Base-by-base conservation (phyloP, 2,888 invertebrate species). In the Oscheius sp. region DNA sequence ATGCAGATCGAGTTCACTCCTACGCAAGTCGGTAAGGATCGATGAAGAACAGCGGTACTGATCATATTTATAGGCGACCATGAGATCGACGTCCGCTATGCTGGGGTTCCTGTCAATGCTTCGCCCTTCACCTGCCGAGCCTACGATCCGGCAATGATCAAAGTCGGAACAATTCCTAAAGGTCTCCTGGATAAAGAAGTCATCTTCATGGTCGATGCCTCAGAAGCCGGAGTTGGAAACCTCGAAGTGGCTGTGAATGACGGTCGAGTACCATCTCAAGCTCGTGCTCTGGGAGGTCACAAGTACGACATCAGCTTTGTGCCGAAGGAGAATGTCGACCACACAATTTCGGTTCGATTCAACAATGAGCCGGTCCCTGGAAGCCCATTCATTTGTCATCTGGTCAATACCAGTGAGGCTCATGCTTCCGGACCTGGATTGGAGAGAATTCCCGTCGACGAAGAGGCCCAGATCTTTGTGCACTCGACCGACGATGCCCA, bases 201-300 rank as follows among this genome's bases (percentile, higher is more conserved):
- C n/a, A 95, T 96, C 88, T 94, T 96, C 76, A 80, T 76, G 13
- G 89, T 99, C 89, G 98, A 99, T 91, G 98, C 98, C 13, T 95
- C 96, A 89, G 95, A 96, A 90, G 98, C 98, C 3, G 99, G 98
- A 29, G 96, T 98, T 0, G 99, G 99, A 33, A 98, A 99, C 90
- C 91, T 99, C 58, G 98, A 99, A 90, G 98, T 99, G 76, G 96
- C 96, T 0, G 97, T 99, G 42, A 98, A 99, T 89, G 96, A 96
- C 7, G 98, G 98, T 0, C 93, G 96, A 77, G 96, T 98, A 48
- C 96, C 97, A 0, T 96, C 96, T 0, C 95, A 95, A 35, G 96
- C 96, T 11, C 96, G 96, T 89, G 96, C 96, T 0, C 95, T 96
- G 89, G 97, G 97, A 47, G 95, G 96, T 42, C 89, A 89, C 78